phyloP scores from a whole-genome alignment of 2,113 vertebrate genomes.

The Seriola aureovittata region DNA sequence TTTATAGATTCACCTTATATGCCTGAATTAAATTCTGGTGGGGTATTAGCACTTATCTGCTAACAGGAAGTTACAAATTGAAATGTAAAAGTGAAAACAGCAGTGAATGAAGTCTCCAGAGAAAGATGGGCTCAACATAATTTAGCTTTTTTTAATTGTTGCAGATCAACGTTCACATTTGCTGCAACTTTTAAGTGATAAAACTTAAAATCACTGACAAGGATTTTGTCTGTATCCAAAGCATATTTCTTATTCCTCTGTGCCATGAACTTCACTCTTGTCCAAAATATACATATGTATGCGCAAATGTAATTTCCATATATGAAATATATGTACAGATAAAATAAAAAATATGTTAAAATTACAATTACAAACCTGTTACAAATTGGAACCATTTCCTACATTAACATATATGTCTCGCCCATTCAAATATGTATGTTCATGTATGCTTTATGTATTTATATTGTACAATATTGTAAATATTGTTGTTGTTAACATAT shows the following conservation, averaged over 20 bases:
- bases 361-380: too few relatives aligned
- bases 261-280: background rate
- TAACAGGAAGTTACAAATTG: slow-evolving; percentile 37
- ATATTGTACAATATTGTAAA: too few relatives aligned
- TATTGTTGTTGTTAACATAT: too few relatives aligned
- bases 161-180: background rate
- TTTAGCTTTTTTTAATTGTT: background rate
- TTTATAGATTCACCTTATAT: slow-evolving; percentile 19
- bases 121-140: background rate
- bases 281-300: background rate
- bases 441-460: too few relatives aligned
- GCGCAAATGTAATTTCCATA: too few relatives aligned
- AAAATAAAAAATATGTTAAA: too few relatives aligned
- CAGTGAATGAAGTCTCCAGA: background rate
- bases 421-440: too few relatives aligned
- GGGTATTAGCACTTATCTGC: slow-evolving; percentile 31
- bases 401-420: too few relatives aligned
- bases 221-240: background rate
- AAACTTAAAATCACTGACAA: background rate
- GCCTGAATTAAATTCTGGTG: slow-evolving; percentile 14
- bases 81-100: slow-evolving; percentile 35
- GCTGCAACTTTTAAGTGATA: background rate
- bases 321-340: too few relatives aligned
- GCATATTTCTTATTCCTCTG: background rate
- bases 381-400: too few relatives aligned